A percentile compares a stretch with the other conserved stretches of the same genome.
These are phyloP conservation scores for Tapirus indicus DNA, from an alignment of 2,797 vertebrate genomes.

Conservation along the genomic window DNA sequence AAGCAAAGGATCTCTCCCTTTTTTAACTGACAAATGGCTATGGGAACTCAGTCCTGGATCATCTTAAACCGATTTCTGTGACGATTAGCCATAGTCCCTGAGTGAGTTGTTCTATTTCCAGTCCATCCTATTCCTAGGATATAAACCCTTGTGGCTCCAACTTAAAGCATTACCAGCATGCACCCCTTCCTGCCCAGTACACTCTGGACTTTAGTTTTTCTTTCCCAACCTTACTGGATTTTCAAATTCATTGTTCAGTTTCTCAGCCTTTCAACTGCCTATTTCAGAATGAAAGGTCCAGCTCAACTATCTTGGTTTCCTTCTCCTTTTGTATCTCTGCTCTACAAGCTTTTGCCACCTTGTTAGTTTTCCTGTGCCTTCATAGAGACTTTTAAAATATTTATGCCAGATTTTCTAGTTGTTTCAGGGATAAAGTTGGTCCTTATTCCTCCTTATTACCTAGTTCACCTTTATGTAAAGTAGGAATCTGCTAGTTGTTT, in stretches of 20 bases:
- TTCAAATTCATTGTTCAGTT: constrained; percentile 31
- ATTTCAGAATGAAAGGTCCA: background rate
- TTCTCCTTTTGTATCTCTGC: constrained; percentile 10
- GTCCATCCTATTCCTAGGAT: background rate
- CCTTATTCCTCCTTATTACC: background rate
- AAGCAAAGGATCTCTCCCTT: background rate
- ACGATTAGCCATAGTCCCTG: background rate
- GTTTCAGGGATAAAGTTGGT: background rate
- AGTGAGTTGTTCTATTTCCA: background rate
- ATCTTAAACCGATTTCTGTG: background rate
- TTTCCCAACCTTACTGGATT: background rate
- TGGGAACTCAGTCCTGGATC: background rate
- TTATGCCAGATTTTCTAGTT: background rate
- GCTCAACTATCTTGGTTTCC: background rate
- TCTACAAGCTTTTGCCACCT: background rate
- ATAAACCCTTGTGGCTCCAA: background rate
- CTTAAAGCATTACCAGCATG: background rate
- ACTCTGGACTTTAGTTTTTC: background rate
- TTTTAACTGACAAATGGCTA: background rate
- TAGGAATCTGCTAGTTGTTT: constrained; percentile 2
- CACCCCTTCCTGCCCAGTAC: background rate
- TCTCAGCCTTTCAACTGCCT: background rate
- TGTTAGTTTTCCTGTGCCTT: background rate
- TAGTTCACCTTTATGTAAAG: constrained; percentile 18
- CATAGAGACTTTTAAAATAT: constrained; percentile 11